phyloP scores from a whole-genome alignment of 1,140 invertebrate species.

The Dendroctonus valens region DNA sequence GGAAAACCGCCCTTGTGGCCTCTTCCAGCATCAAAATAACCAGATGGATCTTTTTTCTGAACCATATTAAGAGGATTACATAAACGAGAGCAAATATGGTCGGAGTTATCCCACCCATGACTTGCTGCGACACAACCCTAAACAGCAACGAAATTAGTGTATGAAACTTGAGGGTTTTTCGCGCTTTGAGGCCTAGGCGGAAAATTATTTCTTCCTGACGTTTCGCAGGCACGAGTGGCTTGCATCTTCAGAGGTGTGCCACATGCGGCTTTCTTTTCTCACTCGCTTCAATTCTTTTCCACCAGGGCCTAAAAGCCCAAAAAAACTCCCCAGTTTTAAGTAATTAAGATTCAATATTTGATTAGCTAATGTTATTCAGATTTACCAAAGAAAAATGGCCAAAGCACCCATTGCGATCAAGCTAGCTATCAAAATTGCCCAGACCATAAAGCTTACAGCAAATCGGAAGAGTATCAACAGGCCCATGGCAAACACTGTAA shows the following conservation, averaged over 20 bases:
- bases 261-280: too few species aligned
- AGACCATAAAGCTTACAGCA: conserved; percentile 63
- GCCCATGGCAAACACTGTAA: conserved; percentile 59
- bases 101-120: conserved; percentile 28
- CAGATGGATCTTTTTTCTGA: conserved; percentile 60
- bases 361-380: background rate
- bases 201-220: too few species aligned
- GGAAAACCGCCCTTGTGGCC: conserved; percentile 69
- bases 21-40: conserved; percentile 72
- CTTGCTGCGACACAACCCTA: too few species aligned
- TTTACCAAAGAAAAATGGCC: conserved; percentile 65
- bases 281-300: too few species aligned
- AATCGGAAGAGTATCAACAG: conserved; percentile 63
- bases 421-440: conserved; percentile 61
- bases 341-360: too few species aligned
- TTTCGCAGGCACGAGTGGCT: too few species aligned
- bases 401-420: conserved; percentile 57
- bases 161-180: too few species aligned
- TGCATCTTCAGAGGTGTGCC: too few species aligned
- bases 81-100: conserved; percentile 63
- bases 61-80: conserved; percentile 63
- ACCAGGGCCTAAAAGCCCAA: too few species aligned
- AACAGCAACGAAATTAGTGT: too few species aligned
- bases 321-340: too few species aligned
- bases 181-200: too few species aligned